Evolutionary conservation across 2,888 invertebrate species (phyloP), one percentile per base, ranked within the genome.

Genomic region (Spodoptera littoralis): DNA sequence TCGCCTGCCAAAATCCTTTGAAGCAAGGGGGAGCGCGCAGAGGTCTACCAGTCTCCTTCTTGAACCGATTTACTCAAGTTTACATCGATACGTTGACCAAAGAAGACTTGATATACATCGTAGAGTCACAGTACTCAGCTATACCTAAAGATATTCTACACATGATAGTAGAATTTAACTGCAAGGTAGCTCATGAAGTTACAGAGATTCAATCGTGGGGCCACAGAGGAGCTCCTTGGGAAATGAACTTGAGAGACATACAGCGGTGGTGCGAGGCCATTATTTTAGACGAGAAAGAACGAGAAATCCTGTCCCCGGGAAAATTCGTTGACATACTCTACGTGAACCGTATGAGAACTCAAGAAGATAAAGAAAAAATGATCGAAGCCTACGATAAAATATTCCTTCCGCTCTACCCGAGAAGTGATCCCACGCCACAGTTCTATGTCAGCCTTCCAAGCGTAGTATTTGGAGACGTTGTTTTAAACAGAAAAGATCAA

Each of bases 1-100:
- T 99, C 89, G 99, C 98, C 0, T 99, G 99, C 84, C 99, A 99
- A 92, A 99, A 99, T 95, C 99, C 99, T 0, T 93, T 98, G 46
- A 96, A 96, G 81, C 98, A 99, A 94, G 99, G 99, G 11, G 99
- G 99, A 0, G 99, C 98, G 0, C 95, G 99, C 70, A 96, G 99
- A 89, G 99, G 99, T 0, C 94, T 99, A 36, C 99, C 99, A 0
- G 96, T 98, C 83, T 99, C 99, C 0, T 99, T 99, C 89, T 95
- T 99, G 0, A 99, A 99, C 90, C 96, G 99, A 81, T 99, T 99
- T 85, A 99, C 98, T 4, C 98, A 98, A 95, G 98, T 98, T 0
- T 96, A 96, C 77, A 92, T 97, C 9, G 95, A 96, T 49, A 95
- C 96, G 18, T 88, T 97, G 46, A 96, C 96, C 0, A 93, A 95